Evolutionary conservation across 2,797 vertebrate genomes (phyloP), one percentile per base, ranked within the genome.

Genomic region (Catharus ustulatus): DNA sequence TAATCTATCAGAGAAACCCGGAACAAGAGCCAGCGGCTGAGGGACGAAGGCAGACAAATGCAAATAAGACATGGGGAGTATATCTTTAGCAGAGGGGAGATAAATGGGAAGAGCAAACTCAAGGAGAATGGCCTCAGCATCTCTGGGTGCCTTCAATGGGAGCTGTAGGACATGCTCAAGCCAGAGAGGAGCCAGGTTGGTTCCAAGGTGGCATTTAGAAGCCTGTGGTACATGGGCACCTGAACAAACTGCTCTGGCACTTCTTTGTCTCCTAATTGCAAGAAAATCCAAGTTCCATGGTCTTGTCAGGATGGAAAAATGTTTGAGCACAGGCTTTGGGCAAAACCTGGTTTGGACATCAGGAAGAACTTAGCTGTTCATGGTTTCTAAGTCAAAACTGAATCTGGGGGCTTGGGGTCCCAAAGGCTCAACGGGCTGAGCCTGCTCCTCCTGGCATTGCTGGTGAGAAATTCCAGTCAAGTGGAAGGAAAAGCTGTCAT

Each of bases 41-140:
- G 86, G 95, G 86, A 95, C 54, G 75, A 95, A 95, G 81, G 81
- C 91, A 93, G 94, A 92, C 90, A 94, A 96, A 95, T 90, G 94
- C 90, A 95, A 97, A 92, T 95, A 95, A 87, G 93, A 83, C 88
- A 71, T 0, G 9, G 20, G 57, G 81, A 91, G 62, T 18, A 16
- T 92, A 90, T 96, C 90, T 95, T 94, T 89, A 87, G 88, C 88
- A 90, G 78, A 59, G 72, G 64, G 75, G 57, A 93, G 78, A 94
- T 90, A 94, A 95, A 94, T 0, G 38, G 48, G 45, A 95, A 95
- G 94, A 96, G 52, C 93, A 94, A 88, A 88, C 77, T 95, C 91
- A 96, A 96, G 95, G 95, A 96, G 94, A 96, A 90, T 1, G 0
- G 85, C 67, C 55, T 87, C 4, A 1, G 45, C n/a, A 29, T 66